Conservation (phyloP, 2,113 vertebrate species). For the Rhinichthys klamathensis region DNA sequence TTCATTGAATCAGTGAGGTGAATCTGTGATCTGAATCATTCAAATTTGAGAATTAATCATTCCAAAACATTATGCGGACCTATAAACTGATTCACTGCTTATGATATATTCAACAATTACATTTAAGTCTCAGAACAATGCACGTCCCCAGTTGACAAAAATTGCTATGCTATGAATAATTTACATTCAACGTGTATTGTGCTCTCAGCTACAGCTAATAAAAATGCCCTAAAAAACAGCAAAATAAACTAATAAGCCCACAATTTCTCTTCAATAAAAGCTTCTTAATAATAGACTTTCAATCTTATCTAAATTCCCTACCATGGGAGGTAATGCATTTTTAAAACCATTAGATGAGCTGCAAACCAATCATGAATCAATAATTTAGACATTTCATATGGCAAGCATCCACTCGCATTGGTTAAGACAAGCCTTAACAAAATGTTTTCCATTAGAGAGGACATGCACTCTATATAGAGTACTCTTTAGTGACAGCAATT, state of each 20-base stretch:
- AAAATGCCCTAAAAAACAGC: not conserved
- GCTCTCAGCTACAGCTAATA: not conserved
- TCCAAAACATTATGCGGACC: not conserved
- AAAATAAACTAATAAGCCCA: not conserved
- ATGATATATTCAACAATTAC: not conserved
- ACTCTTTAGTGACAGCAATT: not conserved
- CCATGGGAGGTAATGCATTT: conserved; percentile 1
- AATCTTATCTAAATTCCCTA: not conserved
- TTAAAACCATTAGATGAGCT: conserved; percentile 30
- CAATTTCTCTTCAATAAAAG: conserved; percentile 1
- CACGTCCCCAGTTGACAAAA: not conserved
- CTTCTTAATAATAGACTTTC: conserved; percentile 13
- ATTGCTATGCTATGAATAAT: not conserved
- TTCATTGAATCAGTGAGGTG: not conserved
- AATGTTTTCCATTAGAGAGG: conserved; percentile 35
- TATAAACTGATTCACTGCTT: too few relatives aligned
- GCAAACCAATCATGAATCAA: conserved; percentile 40
- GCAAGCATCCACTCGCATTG: conserved; percentile 21
- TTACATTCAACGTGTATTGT: not conserved
- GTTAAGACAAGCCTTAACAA: conserved; percentile 27
- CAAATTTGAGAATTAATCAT: not conserved
- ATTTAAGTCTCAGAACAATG: not conserved
- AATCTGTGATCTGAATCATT: not conserved
- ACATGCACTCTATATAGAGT: not conserved
- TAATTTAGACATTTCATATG: conserved; percentile 36